Base-by-base conservation (phyloP, 2,888 invertebrate genomes). In the Phyllotreta cruciferae region DNA sequence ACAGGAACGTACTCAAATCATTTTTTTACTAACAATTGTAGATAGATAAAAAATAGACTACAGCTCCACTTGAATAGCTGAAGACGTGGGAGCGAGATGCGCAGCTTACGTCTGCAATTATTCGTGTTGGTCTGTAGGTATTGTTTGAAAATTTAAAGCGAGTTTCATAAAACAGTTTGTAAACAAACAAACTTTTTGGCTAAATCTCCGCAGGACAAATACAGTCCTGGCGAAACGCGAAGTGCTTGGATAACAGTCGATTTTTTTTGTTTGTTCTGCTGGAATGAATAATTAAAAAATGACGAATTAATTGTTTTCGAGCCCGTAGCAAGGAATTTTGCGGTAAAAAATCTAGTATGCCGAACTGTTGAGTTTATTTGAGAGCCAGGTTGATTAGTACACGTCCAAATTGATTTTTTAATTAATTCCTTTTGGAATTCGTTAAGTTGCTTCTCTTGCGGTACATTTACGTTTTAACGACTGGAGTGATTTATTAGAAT, bases 211-310 rank as follows among this genome's bases (percentile, higher is more conserved):
- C 24, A 24, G 24, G 24, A 24, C 24, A 24, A 24, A 24, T 24
- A 24, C 24, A 24, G 24, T 24, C 24, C 24, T 24, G 24, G 24
- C 24, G 4, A 24, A 36, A 50, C 36, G 8, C 8, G 4, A 47
- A n/a, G 50, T 50, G 8, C 50, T 50, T 50, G 36, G 36, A 6
- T 45, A 45, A 45, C 8, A 45, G 45, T 9, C 11, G n/a, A n/a
- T n/a, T 13, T 47, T 47, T 47, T 50, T 50, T 50, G 36, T 50
- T 50, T 50, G 50, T 50, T 36, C 24, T 35, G 47, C 8, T 10
- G 36, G 36, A 50, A 50, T 36, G 50, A 50, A 50, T 50, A 50
- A 36, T 50, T 50, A 50, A 50, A 50, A 50, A 50, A 14, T 50
- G 50, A 50, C n/a, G 36, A 50, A 35, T 50, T 50, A 50, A 50